Percentiles rank a stretch among this genome's conserved stretches.
Conservation (phyloP, 2,888 invertebrate genomes). For the Cerastis rubricosa region DNA sequence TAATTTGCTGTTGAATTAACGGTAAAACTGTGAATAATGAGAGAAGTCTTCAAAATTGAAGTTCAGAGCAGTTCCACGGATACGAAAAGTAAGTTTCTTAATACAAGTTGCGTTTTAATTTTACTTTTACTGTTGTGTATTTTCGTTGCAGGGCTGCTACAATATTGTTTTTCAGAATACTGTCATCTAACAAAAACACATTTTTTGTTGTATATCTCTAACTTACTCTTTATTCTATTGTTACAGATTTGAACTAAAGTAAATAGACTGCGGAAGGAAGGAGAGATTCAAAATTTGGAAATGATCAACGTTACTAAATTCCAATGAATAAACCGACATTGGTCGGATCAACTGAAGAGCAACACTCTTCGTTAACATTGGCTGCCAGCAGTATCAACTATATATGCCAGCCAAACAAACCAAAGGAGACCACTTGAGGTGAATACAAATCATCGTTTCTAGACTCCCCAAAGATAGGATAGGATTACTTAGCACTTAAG, state of each 20-base stretch:
- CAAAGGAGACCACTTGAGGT: constrained; percentile 70
- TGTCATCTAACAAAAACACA: not conserved
- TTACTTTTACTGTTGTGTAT: constrained; percentile 11
- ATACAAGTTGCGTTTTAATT: constrained; percentile 18
- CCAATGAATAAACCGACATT: constrained; percentile 10
- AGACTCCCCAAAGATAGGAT: constrained; percentile 82
- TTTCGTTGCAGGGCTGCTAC: constrained; percentile 7
- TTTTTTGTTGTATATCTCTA: not conserved
- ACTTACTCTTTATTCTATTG: constrained; percentile 33
- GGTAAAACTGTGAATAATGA: constrained; percentile 72
- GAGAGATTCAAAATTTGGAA: constrained; percentile 20
- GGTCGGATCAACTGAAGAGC: constrained; percentile 15
- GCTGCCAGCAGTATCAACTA: constrained; percentile 43
- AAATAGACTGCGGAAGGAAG: constrained; percentile 9
- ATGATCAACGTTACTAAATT: constrained; percentile 28
- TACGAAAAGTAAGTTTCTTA: constrained; percentile 60
- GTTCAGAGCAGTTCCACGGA: constrained; percentile 54
- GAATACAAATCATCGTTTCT: constrained; percentile 70
- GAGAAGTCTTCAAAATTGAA: constrained; percentile 44
- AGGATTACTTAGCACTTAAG: constrained; percentile 71
- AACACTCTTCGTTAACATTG: constrained; percentile 23
- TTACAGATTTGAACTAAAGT: constrained; percentile 57
- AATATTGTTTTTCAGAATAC: not conserved
- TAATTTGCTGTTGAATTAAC: constrained; percentile 78
- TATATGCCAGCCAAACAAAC: constrained; percentile 38